phyloP scores from a whole-genome alignment of 2,113 vertebrate species.

The Siphamia tubifer region DNA sequence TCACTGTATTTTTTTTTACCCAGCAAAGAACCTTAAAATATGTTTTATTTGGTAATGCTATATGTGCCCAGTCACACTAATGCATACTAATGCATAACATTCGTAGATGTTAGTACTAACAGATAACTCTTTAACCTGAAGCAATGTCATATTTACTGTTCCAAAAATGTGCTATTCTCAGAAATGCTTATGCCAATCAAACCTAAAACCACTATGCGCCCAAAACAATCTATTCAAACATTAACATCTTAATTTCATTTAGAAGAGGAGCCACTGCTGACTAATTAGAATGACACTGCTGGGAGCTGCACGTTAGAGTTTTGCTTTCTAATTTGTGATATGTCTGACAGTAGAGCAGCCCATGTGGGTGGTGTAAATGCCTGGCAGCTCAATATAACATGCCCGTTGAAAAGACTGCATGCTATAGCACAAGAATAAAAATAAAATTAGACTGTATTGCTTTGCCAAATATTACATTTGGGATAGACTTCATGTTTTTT shows the following conservation, averaged over 20 bases:
- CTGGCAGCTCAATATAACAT: constrained; percentile 34
- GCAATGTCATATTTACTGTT: constrained; percentile 12
- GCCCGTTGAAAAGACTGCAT: constrained; percentile 8
- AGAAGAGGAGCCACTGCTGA: constrained; percentile 12
- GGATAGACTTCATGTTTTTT: not conserved
- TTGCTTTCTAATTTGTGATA: constrained; percentile 46
- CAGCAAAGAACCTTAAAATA: not conserved
- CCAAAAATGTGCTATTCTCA: constrained; percentile 18
- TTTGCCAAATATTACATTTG: not conserved
- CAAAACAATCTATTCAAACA: constrained; percentile 4
- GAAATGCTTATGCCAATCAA: constrained; percentile 28
- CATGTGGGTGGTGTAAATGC: constrained; percentile 56
- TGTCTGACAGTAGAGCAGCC: constrained; percentile 42
- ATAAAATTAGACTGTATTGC: not conserved
- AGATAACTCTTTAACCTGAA: too few species aligned
- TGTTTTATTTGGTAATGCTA: constrained; percentile 8
- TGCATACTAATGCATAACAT: constrained; percentile 20
- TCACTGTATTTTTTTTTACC: not conserved
- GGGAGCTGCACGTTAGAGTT: constrained; percentile 24
- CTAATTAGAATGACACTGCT: constrained; percentile 48
- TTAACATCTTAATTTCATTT: constrained; percentile 26
- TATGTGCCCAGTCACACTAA: not conserved
- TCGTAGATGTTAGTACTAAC: too few species aligned
- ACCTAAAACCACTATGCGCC: not conserved
- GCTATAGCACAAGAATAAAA: constrained; percentile 24